phyloP scores from a whole-genome alignment of 2,113 vertebrate genomes.

The Tachycineta bicolor region DNA sequence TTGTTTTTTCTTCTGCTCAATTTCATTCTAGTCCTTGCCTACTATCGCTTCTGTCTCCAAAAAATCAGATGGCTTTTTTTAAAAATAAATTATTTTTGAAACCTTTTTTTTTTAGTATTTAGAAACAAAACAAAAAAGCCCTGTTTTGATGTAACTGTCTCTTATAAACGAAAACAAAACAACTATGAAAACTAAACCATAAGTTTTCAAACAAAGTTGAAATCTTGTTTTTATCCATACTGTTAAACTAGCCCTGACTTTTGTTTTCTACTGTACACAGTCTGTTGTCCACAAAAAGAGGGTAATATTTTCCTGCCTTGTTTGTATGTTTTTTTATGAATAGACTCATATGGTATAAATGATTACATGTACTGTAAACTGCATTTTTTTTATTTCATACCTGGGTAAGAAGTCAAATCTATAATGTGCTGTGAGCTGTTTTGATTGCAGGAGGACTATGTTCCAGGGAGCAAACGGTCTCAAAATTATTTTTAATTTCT shows the following conservation, averaged over 20 bases:
- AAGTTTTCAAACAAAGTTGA: not conserved
- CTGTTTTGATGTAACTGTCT: conserved; percentile 24
- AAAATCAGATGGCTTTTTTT: not conserved
- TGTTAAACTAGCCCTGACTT: conserved; percentile 46
- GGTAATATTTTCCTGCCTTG: conserved; percentile 55
- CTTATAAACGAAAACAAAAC: not conserved
- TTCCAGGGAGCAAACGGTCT: conserved; percentile 68
- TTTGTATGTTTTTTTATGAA: conserved; percentile 61
- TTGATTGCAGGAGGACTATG: conserved; percentile 61
- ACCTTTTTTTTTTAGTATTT: conserved; percentile 14
- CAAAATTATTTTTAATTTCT: conserved; percentile 65
- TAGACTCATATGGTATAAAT: conserved; percentile 50
- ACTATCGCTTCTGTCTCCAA: not conserved
- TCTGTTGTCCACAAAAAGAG: conserved; percentile 41
- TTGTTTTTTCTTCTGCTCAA: not conserved
- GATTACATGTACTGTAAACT: conserved; percentile 72
- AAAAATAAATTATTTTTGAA: not conserved
- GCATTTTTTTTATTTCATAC: conserved; percentile 72
- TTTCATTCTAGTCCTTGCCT: conserved; percentile 43
- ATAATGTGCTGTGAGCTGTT: conserved; percentile 46
- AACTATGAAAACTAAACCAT: not conserved
- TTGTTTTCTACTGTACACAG: conserved; percentile 60
- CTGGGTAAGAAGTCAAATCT: conserved; percentile 43
- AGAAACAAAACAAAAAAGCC: not conserved
- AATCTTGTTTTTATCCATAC: conserved; percentile 45